phyloP scores from a whole-genome alignment of 2,797 vertebrate species.

The Pelobates cultripes region DNA sequence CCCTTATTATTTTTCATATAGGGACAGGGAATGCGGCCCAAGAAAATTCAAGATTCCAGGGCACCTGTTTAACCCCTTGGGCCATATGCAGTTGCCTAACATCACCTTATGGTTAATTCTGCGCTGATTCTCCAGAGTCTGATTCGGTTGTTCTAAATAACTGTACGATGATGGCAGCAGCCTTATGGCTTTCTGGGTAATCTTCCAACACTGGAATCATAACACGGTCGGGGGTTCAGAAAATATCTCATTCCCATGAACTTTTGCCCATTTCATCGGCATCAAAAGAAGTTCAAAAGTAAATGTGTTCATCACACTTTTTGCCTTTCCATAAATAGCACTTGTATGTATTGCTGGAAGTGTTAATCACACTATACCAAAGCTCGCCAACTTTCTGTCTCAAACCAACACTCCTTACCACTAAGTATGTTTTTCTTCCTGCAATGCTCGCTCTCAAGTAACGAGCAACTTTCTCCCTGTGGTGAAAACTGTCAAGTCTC shows the following conservation, averaged over 20 bases:
- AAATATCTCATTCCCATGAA: slow-evolving; percentile 10
- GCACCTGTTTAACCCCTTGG: no score
- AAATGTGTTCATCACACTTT: neutral
- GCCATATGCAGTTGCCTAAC: no score
- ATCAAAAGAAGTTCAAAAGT: neutral
- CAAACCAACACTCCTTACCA: neutral
- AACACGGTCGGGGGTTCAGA: no score
- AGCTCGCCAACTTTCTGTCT: slow-evolving; percentile 6
- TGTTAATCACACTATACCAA: neutral
- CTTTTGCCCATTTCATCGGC: neutral
- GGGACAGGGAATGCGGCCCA: no score
- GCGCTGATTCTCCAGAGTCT: no score
- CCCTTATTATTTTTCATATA: no score
- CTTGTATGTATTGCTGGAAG: neutral
- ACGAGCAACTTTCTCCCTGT: neutral
- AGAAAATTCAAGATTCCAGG: no score
- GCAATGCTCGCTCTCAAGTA: neutral
- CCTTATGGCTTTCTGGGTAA: no score
- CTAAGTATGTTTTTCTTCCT: neutral
- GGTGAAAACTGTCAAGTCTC: neutral
- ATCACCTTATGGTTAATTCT: no score
- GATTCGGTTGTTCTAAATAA: no score
- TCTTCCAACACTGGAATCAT: no score
- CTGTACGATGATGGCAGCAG: no score
- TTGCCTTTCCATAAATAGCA: slow-evolving; percentile 23